These are phyloP conservation scores for Pseudomyrmex concolor DNA, from an alignment of 1,140 invertebrate species.

Conservation along the genomic window DNA sequence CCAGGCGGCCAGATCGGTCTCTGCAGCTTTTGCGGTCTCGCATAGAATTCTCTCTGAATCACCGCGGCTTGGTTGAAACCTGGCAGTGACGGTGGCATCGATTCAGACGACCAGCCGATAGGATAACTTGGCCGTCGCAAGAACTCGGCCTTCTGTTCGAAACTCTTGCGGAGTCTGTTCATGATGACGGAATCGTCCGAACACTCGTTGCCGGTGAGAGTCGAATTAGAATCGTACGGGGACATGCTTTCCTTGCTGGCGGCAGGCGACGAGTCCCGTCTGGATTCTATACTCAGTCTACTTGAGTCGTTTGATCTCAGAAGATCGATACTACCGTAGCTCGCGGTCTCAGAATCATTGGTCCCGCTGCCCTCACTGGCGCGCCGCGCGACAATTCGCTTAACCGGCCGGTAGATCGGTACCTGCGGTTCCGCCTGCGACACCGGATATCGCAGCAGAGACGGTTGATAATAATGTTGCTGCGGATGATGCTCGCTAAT, in stretches of 20 bases:
- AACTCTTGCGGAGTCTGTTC: constrained; percentile 91
- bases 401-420: constrained; percentile 82
- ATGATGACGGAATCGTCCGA: constrained; percentile 89
- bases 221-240: constrained; percentile 88
- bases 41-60: constrained; percentile 90
- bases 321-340: constrained; percentile 80
- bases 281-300: constrained; percentile 82
- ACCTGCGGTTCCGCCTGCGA: constrained; percentile 85
- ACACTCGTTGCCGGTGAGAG: constrained; percentile 87
- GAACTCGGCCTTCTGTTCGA: constrained; percentile 95
- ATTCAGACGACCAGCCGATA: constrained; percentile 85
- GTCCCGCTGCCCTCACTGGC: constrained; percentile 85
- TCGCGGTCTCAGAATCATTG: constrained; percentile 76
- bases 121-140: constrained; percentile 90
- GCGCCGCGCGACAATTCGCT: constrained; percentile 79
- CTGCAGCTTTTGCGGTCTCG: constrained; percentile 90
- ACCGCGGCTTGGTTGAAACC: constrained; percentile 84
- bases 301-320: constrained; percentile 76
- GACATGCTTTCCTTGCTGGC: constrained; percentile 87
- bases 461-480: constrained; percentile 30
- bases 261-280: constrained; percentile 87
- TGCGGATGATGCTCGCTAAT: constrained; percentile 61
- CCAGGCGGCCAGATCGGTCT: constrained; percentile 90
- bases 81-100: constrained; percentile 34
- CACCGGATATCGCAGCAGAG: constrained; percentile 73